These are phyloP conservation scores for Arrhopalites spinosus DNA, from an alignment of 2,888 invertebrate genomes.

Conservation along the genomic window DNA sequence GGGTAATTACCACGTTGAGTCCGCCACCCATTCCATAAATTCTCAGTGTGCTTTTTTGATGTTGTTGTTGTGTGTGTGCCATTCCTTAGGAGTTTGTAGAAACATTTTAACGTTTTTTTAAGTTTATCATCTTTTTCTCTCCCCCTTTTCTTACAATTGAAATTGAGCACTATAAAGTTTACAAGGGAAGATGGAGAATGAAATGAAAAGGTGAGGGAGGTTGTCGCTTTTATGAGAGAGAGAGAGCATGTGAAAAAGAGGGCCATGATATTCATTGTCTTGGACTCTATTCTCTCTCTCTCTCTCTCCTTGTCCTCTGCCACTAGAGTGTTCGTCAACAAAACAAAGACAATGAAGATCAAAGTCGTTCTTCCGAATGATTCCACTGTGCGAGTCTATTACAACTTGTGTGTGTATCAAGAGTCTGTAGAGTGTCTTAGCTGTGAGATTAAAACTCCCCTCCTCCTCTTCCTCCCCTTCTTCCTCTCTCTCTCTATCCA, in stretches of 20 bases:
- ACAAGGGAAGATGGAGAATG: too few species aligned
- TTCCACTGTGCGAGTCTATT: background rate
- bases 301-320: constrained; percentile 44
- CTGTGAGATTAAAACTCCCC: too few species aligned
- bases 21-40: constrained; percentile 36
- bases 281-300: constrained; percentile 4
- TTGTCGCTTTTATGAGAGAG: too few species aligned
- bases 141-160: constrained; percentile 22
- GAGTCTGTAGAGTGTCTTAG: too few species aligned
- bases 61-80: too few species aligned
- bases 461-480: too few species aligned
- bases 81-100: background rate
- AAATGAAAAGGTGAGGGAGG: too few species aligned
- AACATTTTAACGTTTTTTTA: too few species aligned
- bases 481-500: too few species aligned
- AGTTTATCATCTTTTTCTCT: constrained; percentile 5
- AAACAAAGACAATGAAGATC: constrained; percentile 40
- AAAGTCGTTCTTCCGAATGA: constrained; percentile 35
- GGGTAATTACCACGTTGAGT: constrained; percentile 38
- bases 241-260: too few species aligned
- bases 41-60: constrained; percentile 10
- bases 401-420: constrained; percentile 1
- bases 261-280: constrained; percentile 5
- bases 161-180: too few species aligned
- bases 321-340: constrained; percentile 35